Conservation (phyloP, 2,797 vertebrate genomes). For the Pseudopleuronectes americanus region DNA sequence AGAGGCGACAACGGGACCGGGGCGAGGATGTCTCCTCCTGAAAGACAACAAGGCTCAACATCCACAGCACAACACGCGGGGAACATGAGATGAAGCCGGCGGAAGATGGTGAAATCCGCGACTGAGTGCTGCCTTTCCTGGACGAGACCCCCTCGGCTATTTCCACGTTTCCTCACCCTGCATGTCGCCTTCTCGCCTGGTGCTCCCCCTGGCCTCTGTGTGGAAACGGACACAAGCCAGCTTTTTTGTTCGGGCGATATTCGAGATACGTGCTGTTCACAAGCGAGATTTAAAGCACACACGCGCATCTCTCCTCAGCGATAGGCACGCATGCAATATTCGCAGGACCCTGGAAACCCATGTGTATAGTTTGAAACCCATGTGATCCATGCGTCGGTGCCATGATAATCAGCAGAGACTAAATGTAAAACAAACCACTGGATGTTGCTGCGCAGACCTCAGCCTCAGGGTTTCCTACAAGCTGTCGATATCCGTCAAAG, state of each 20-base stretch:
- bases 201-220: conserved; percentile 36
- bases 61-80: conserved; percentile 36
- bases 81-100: conserved; percentile 44
- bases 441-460: not conserved
- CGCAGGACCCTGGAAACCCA: not conserved
- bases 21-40: conserved; percentile 59
- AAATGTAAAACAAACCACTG: not conserved
- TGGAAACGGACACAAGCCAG: conserved; percentile 21
- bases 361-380: conserved; percentile 4
- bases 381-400: conserved; percentile 4
- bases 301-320: not conserved
- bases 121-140: conserved; percentile 25
- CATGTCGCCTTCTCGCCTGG: conserved; percentile 19
- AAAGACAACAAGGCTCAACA: conserved; percentile 56
- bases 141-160: conserved; percentile 18
- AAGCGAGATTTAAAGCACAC: not conserved
- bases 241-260: no score
- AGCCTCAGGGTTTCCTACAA: not conserved
- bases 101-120: conserved; percentile 41
- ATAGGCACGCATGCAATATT: conserved; percentile 5
- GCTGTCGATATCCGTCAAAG: conserved; percentile 16
- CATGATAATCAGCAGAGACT: not conserved
- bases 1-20: conserved; percentile 60
- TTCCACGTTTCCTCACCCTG: conserved; percentile 7
- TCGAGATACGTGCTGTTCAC: no score